Evolutionary conservation across 2,797 vertebrate species (phyloP).

Genomic region (Sebastes iracundus): DNA sequence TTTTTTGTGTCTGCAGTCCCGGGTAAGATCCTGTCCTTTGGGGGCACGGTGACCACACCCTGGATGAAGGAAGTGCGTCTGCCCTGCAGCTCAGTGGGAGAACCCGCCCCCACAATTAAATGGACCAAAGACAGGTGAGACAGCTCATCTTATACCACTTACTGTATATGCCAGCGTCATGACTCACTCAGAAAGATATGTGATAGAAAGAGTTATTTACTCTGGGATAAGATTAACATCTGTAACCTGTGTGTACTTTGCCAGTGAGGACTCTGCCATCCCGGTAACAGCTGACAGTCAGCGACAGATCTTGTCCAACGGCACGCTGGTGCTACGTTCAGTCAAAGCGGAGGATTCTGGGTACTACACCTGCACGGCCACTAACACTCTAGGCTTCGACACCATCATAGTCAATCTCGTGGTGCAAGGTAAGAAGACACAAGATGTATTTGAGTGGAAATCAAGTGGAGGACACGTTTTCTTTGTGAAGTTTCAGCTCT

Average conservation of each 20-base stretch:
- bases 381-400: constrained; percentile 96
- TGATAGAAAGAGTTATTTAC: background rate
- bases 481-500: background rate
- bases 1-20: constrained; percentile 82
- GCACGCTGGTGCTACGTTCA: constrained; percentile 92
- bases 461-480: background rate
- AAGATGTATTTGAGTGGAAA: background rate
- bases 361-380: constrained; percentile 98
- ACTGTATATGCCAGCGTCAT: background rate
- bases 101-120: constrained; percentile 92
- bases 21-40: constrained; percentile 97
- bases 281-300: constrained; percentile 92
- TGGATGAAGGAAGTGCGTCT: constrained; percentile 99
- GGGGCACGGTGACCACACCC: constrained; percentile 95
- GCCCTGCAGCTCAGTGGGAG: constrained; percentile 95
- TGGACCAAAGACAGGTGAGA: constrained; percentile 99
- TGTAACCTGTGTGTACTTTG: background rate
- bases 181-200: background rate
- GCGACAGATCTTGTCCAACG: constrained; percentile 91
- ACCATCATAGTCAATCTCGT: constrained; percentile 98
- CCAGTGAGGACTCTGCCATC: constrained; percentile 93
- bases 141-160: background rate
- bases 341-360: constrained; percentile 98
- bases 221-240: background rate
- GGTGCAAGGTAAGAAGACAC: constrained; percentile 90